A percentile compares a stretch with the other conserved stretches of the same genome.
Evolutionary conservation across 2,888 invertebrate species (phyloP).

Genomic region (Pristionchus exspectatus): DNA sequence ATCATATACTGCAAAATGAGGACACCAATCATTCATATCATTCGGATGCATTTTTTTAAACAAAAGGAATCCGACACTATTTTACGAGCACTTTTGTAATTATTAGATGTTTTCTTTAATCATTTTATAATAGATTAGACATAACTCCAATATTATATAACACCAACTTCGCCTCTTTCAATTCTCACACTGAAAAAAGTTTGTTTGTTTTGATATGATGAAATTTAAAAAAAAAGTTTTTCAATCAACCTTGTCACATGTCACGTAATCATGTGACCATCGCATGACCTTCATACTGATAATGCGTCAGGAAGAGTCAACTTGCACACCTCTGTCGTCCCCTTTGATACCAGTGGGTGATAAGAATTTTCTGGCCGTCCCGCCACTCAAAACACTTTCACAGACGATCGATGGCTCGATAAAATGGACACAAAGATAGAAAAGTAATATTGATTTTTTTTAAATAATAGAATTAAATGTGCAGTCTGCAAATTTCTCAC

Average conservation of each 20-base stretch:
- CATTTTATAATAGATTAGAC: too few relatives aligned
- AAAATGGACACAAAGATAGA: neutral
- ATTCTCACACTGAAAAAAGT: too few relatives aligned
- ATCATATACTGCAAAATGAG: conserved; percentile 82
- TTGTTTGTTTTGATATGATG: too few relatives aligned
- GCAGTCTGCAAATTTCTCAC: conserved; percentile 59
- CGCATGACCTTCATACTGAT: neutral
- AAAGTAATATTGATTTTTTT: neutral
- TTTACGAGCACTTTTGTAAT: too few relatives aligned
- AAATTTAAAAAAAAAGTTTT: neutral
- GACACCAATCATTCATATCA: neutral
- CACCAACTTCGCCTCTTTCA: too few relatives aligned
- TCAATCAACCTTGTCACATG: neutral
- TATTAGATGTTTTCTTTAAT: too few relatives aligned
- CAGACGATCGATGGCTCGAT: conserved; percentile 8
- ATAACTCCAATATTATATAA: too few relatives aligned
- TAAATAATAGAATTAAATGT: neutral
- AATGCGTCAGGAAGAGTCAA: conserved; percentile 9
- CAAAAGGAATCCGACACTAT: too few relatives aligned
- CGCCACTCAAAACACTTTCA: neutral
- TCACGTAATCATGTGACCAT: neutral
- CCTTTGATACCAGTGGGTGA: conserved; percentile 29
- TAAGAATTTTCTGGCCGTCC: neutral
- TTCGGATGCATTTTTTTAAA: neutral
- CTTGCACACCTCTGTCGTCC: neutral